A percentile compares a stretch with the other conserved stretches of the same genome.
These are phyloP conservation scores for Pollachius pollachius DNA, from an alignment of 2,113 vertebrate genomes.

Conservation along the genomic window DNA sequence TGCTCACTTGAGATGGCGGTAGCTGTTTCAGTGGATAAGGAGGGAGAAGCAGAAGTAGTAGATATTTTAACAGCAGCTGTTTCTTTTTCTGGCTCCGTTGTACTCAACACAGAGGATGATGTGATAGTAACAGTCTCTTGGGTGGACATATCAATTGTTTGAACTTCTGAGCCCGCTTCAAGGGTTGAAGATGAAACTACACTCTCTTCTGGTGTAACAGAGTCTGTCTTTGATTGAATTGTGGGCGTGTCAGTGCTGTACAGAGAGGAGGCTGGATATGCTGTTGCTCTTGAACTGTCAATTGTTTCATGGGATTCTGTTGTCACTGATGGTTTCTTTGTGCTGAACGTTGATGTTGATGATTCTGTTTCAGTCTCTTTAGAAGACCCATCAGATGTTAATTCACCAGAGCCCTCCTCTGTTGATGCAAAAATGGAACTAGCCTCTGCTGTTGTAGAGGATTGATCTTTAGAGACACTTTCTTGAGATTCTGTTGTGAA, in stretches of 20 bases:
- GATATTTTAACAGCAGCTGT: neutral
- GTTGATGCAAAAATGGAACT: too few species aligned
- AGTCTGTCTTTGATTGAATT: slow-evolving; percentile 22
- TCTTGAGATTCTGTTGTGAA: too few species aligned
- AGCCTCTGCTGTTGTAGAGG: too few species aligned
- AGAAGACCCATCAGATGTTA: too few species aligned
- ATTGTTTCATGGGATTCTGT: neutral
- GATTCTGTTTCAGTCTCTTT: too few species aligned
- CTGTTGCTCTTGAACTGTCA: neutral
- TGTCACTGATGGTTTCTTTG: neutral
- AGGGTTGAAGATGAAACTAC: neutral
- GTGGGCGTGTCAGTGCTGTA: slow-evolving; percentile 42
- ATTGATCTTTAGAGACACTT: too few species aligned
- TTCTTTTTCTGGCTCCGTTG: neutral
- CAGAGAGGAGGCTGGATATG: slow-evolving; percentile 28
- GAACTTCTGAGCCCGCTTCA: neutral
- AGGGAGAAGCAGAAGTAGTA: neutral
- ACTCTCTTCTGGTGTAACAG: neutral
- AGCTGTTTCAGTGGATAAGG: neutral
- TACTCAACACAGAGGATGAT: neutral
- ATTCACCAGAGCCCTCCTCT: too few species aligned
- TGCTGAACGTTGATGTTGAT: too few species aligned
- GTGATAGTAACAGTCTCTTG: neutral
- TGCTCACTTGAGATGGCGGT: neutral
- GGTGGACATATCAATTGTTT: neutral